Evolutionary conservation across 2,888 invertebrate genomes (phyloP).

Genomic region (Troides helena): DNA sequence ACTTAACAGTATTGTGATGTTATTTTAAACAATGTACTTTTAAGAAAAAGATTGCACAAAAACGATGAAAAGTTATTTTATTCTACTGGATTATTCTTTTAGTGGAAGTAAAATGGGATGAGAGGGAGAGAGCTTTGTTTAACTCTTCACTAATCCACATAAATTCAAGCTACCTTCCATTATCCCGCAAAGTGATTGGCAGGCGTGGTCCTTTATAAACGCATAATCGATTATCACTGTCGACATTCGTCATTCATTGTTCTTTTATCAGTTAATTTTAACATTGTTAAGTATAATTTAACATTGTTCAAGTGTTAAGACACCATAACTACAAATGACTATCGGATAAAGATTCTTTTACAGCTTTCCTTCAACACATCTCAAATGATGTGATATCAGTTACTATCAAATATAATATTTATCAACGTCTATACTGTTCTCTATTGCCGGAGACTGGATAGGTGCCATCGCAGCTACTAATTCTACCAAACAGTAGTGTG

Average conservation of each 20-base stretch:
- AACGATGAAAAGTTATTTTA: neutral
- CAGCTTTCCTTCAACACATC: too few relatives aligned
- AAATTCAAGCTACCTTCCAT: conserved; percentile 23
- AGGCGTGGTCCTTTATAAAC: conserved; percentile 27
- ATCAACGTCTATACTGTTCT: too few relatives aligned
- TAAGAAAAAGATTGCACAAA: neutral
- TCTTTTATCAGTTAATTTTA: conserved; percentile 4
- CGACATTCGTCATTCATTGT: conserved; percentile 21
- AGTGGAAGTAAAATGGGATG: neutral
- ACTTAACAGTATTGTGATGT: too few relatives aligned
- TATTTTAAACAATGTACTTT: too few relatives aligned
- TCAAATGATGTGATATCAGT: too few relatives aligned
- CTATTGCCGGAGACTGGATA: too few relatives aligned
- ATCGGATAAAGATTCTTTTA: too few relatives aligned
- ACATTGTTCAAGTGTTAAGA: neutral
- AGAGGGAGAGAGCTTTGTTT: conserved; percentile 12
- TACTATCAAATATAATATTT: too few relatives aligned
- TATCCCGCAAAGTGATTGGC: conserved; percentile 24
- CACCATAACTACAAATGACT: neutral
- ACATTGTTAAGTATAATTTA: neutral
- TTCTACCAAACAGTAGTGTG: too few relatives aligned
- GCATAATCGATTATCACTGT: conserved; percentile 23
- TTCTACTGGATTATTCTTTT: neutral
- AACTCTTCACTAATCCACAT: conserved; percentile 23
- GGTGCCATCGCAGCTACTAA: too few relatives aligned